phyloP scores from a whole-genome alignment of 1,140 invertebrate species.

The Yoshiicerus persimilis region DNA sequence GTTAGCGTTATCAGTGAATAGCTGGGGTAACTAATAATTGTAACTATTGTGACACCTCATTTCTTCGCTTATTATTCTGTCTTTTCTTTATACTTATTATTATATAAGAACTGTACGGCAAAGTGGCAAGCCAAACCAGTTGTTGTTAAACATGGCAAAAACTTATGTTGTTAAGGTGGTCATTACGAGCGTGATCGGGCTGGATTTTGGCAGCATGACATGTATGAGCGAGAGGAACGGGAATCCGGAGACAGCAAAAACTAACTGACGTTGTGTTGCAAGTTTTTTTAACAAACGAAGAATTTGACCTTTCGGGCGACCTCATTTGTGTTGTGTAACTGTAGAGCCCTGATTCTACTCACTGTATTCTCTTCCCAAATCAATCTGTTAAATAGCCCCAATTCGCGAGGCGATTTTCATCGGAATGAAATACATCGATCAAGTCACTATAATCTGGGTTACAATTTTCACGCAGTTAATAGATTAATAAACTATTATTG shows the following conservation, averaged over 20 bases:
- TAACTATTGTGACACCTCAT: neutral
- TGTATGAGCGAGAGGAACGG: conserved; percentile 31
- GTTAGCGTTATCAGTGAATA: neutral
- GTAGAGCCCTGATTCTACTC: neutral
- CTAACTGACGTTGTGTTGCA: neutral
- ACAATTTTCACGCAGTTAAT: too few relatives aligned
- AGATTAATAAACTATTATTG: too few relatives aligned
- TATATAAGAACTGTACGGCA: neutral
- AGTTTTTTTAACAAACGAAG: neutral
- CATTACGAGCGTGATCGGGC: neutral
- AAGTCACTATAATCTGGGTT: too few relatives aligned
- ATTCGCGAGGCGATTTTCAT: too few relatives aligned
- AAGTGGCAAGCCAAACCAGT: neutral
- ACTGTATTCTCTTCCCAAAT: too few relatives aligned
- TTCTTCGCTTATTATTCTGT: neutral
- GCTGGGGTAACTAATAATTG: neutral
- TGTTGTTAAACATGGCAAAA: neutral
- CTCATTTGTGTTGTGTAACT: neutral
- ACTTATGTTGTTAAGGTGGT: conserved; percentile 6
- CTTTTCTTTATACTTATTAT: neutral
- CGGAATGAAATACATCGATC: too few relatives aligned
- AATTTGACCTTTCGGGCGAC: neutral
- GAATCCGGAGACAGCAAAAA: neutral
- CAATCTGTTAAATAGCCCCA: too few relatives aligned
- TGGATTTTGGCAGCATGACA: conserved; percentile 38